These are phyloP conservation scores for Ia io DNA, from an alignment of 2,113 vertebrate genomes.

Conservation along the genomic window DNA sequence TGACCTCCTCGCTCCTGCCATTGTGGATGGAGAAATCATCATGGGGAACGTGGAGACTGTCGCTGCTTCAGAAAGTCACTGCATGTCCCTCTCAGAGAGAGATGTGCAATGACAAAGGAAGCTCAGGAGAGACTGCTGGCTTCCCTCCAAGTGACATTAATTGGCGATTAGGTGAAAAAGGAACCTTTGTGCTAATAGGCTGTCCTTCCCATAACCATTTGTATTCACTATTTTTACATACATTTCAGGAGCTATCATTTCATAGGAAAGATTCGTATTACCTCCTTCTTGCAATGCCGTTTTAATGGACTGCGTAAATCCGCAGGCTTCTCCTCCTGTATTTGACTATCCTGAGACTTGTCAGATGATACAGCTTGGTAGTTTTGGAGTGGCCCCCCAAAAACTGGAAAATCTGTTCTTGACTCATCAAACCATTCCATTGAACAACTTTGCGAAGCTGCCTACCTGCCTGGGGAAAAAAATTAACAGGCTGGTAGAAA, in stretches of 20 bases:
- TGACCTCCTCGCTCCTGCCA: slow-evolving; percentile 70
- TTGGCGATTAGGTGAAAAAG: not conserved
- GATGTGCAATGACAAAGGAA: not conserved
- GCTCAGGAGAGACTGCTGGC: not conserved
- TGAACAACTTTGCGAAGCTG: not conserved
- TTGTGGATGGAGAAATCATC: slow-evolving; percentile 75
- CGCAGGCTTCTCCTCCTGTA: not conserved
- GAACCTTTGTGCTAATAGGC: not conserved
- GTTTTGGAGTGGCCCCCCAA: not conserved
- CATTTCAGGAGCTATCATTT: slow-evolving; percentile 35
- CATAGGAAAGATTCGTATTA: not conserved
- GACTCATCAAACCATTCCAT: not conserved
- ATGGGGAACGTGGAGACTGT: slow-evolving; percentile 70
- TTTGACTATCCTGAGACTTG: not conserved
- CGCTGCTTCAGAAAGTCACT: slow-evolving; percentile 28
- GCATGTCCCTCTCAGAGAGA: not conserved
- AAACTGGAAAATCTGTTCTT: not conserved
- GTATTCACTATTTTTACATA: not conserved
- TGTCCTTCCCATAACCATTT: slow-evolving; percentile 3
- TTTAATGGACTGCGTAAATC: not conserved
- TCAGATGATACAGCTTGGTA: not conserved
- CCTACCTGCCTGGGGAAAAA: not conserved
- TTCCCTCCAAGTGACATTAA: not conserved
- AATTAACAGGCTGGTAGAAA: not conserved
- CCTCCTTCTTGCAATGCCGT: not conserved